These are phyloP conservation scores for Gastracanthus pulcherrimus DNA, from an alignment of 2,888 invertebrate species.

Conservation along the genomic window DNA sequence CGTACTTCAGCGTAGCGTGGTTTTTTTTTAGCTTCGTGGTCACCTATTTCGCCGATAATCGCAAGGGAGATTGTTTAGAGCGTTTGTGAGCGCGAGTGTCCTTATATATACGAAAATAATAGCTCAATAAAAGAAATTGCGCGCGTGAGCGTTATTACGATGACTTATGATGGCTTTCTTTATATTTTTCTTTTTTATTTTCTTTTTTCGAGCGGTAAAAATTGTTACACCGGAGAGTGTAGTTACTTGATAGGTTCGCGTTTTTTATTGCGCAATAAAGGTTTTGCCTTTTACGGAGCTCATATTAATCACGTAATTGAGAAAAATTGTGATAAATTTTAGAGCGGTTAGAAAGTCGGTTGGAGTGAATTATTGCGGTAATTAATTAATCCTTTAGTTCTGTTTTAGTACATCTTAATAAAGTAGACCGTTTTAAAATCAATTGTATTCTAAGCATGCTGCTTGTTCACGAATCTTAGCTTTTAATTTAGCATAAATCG, in stretches of 20 bases:
- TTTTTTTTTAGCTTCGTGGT: too few species aligned
- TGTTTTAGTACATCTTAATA: too few species aligned
- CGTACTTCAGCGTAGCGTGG: not conserved
- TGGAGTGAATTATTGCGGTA: not conserved
- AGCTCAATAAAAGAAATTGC: conserved; percentile 43
- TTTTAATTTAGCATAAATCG: too few species aligned
- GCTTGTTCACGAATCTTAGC: too few species aligned
- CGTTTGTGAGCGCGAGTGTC: too few species aligned
- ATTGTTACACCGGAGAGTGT: not conserved
- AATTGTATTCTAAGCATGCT: too few species aligned
- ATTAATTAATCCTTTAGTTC: not conserved
- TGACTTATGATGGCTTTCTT: conserved; percentile 13
- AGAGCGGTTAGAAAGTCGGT: not conserved
- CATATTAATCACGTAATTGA: not conserved
- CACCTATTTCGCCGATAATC: not conserved
- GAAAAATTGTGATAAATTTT: conserved; percentile 11
- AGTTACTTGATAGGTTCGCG: conserved; percentile 14
- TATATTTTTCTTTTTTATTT: not conserved
- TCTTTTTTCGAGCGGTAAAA: not conserved
- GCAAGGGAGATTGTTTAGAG: too few species aligned
- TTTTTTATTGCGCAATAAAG: conserved; percentile 34
- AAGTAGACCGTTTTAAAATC: too few species aligned
- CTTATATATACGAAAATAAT: conserved; percentile 34
- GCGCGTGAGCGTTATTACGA: not conserved
- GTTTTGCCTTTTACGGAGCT: not conserved